Conservation (phyloP, 2,797 vertebrate genomes). For the Buphagus erythrorhynchus region DNA sequence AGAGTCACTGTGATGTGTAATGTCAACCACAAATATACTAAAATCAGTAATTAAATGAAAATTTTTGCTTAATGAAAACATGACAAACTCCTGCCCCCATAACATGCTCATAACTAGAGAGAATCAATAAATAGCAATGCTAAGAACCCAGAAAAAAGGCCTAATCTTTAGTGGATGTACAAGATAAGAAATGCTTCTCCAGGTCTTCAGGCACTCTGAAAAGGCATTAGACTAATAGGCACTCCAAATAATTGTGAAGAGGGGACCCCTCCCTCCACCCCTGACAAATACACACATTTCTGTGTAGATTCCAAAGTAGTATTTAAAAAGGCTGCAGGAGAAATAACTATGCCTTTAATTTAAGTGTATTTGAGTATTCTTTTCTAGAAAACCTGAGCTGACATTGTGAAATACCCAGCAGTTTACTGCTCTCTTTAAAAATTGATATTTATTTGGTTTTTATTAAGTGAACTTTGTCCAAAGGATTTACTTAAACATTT, state of each 20-base stretch:
- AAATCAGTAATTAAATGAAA: neutral
- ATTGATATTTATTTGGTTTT: neutral
- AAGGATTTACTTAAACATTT: constrained; percentile 3
- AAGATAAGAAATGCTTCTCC: constrained; percentile 1
- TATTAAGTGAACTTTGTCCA: neutral
- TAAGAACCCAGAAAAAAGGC: neutral
- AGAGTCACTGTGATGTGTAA: neutral
- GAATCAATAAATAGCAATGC: neutral
- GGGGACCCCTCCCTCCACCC: neutral
- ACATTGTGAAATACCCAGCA: neutral
- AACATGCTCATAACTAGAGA: neutral
- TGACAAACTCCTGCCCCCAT: neutral
- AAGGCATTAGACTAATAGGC: neutral
- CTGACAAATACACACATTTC: neutral
- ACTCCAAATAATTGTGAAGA: neutral
- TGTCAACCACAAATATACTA: neutral
- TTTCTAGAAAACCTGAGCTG: neutral
- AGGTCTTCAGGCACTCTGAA: neutral
- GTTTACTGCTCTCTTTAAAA: neutral
- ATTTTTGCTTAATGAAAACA: neutral
- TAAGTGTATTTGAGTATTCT: neutral
- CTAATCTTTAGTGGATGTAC: neutral
- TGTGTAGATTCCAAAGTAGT: neutral
- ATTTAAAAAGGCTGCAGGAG: neutral
- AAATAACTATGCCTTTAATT: neutral